phyloP scores from a whole-genome alignment of 2,113 vertebrate genomes.

The Mesembrinibis cayennensis region DNA sequence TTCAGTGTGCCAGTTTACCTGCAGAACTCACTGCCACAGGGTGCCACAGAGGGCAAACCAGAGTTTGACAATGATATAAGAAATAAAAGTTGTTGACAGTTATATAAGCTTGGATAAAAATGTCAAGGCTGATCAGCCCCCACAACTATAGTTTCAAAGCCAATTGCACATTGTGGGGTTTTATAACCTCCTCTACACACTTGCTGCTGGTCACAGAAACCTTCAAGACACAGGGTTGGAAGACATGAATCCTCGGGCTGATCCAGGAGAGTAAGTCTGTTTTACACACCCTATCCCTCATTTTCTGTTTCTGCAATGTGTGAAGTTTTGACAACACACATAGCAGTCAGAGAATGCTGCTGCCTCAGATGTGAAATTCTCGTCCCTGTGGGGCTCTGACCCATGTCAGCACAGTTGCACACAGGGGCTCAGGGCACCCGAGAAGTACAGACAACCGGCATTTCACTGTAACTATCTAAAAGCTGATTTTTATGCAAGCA shows the following conservation, averaged over 20 bases:
- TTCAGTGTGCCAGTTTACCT: not conserved
- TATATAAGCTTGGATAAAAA: slow-evolving; percentile 9
- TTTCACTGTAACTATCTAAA: not conserved
- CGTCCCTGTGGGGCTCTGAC: not conserved
- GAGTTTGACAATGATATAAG: not conserved
- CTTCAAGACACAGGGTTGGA: not conserved
- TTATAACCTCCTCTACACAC: not conserved
- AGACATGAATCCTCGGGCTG: not conserved
- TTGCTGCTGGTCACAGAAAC: not conserved
- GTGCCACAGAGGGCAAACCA: not conserved
- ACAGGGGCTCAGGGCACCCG: not conserved
- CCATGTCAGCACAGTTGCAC: not conserved
- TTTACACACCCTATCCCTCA: not conserved
- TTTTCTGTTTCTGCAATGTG: not conserved
- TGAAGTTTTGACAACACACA: not conserved
- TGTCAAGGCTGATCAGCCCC: not conserved
- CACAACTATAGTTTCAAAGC: not conserved
- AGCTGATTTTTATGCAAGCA: not conserved
- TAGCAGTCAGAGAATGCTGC: not conserved
- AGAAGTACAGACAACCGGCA: not conserved
- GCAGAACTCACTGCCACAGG: not conserved
- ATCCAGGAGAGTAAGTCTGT: not conserved
- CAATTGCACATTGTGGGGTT: rapidly evolving
- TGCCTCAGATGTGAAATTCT: not conserved
- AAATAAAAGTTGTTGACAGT: not conserved